Base-by-base conservation (phyloP, 2,888 invertebrate genomes). In the Actias luna region DNA sequence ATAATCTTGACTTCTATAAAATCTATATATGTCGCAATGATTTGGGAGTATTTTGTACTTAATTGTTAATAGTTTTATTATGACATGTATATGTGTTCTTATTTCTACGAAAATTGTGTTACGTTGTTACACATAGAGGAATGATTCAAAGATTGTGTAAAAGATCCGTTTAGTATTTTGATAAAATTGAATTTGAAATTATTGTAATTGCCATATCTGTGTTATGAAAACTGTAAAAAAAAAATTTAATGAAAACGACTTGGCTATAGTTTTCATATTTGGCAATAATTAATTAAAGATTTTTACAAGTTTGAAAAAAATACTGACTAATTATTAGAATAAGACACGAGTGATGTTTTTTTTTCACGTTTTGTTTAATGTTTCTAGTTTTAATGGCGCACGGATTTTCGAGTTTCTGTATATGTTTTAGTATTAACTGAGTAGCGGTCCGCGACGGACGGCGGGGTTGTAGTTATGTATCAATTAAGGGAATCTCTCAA, bases 401-500 rank as follows among this genome's bases (percentile, higher is more conserved):
- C n/a, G 7, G n/a, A 39, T 3, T 39, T 16, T 39, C 5, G 12
- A 35, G 35, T 16, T 8, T 22, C 22, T 46, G 46, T 46, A 18
- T 10, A 22, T 46, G 0, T 46, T 46, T 46, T 18, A 39, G 39
- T 39, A 14, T 46, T 5, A 46, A 18, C 1, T 46, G 22, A 46
- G 18, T 42, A 18, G 18, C 46, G 8, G 22, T 8, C 46, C 10
- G 46, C 18, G 22, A 46, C 18, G 18, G 46, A 10, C 46, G 18
- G 22, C 46, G 22, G 46, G 46, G 1, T 46, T 46, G 18, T 22
- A 22, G 46, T 46, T 14, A 46, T 22, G 46, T 46, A 46, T 22
- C 4, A 46, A 46, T 16, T 5, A 46, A 46, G 22, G 46, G 46
- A 52, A 27, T 29, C 52, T 52, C 52, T 52, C 35, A 58, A 59